phyloP scores from a whole-genome alignment of 1,140 invertebrate genomes.

The Vollenhovia emeryi region DNA sequence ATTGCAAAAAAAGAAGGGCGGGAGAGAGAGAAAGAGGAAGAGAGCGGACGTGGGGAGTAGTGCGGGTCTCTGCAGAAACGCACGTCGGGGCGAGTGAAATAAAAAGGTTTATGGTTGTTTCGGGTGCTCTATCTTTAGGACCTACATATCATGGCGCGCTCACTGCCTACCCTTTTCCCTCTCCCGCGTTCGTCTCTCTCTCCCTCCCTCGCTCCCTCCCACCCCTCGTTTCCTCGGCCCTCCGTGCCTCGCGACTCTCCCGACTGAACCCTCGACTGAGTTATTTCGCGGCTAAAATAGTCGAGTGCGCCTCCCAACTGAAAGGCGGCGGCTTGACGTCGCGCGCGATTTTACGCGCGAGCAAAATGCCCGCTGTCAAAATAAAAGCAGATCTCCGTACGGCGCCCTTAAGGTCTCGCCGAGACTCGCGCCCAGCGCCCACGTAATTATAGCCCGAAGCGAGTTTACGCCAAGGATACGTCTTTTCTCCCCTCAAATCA shows the following conservation, averaged over 20 bases:
- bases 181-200: too few species aligned
- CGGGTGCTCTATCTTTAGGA: conserved; percentile 81
- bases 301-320: conserved; percentile 75
- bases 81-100: conserved; percentile 67
- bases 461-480: neutral
- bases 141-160: conserved; percentile 77
- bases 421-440: neutral
- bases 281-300: conserved; percentile 84
- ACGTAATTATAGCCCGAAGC: conserved; percentile 39
- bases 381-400: conserved; percentile 49
- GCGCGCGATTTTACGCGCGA: conserved; percentile 61
- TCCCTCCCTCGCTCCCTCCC: conserved; percentile 23
- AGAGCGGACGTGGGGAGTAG: conserved; percentile 47
- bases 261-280: conserved; percentile 74
- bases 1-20: neutral
- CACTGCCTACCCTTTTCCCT: conserved; percentile 51
- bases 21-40: neutral
- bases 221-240: conserved; percentile 23
- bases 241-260: conserved; percentile 55
- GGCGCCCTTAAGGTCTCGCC: conserved; percentile 22
- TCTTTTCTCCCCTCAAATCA: neutral
- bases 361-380: conserved; percentile 61
- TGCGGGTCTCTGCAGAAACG: conserved; percentile 51
- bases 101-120: conserved; percentile 80
- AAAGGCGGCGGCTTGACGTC: conserved; percentile 63